These are phyloP conservation scores for Zingel zingel DNA, from an alignment of 2,113 vertebrate species.

Conservation along the genomic window DNA sequence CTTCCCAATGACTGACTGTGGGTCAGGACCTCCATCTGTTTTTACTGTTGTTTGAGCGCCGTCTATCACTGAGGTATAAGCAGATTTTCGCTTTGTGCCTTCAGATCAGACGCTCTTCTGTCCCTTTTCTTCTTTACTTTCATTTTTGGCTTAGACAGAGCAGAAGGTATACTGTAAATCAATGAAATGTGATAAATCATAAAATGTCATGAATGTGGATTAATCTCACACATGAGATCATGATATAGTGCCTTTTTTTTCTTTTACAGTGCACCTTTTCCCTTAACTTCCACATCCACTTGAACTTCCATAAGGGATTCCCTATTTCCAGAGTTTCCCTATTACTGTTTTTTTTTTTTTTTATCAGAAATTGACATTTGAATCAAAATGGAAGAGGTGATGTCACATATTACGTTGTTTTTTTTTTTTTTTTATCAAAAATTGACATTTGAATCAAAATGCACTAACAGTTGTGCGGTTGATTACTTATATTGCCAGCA, in stretches of 20 bases:
- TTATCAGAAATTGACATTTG: too few species aligned
- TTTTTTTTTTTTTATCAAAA: too few species aligned
- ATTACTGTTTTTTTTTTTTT: too few species aligned
- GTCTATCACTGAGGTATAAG: neutral
- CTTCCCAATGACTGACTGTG: neutral
- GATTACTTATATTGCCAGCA: too few species aligned
- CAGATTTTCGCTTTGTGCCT: neutral
- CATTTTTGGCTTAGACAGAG: constrained; percentile 1
- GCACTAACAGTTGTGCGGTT: too few species aligned
- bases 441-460: too few species aligned
- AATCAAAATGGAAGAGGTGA: too few species aligned
- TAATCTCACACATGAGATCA: neutral
- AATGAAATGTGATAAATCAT: neutral
- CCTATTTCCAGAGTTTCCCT: neutral
- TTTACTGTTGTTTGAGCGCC: constrained; percentile 35
- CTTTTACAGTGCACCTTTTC: neutral
- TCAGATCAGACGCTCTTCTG: constrained; percentile 8
- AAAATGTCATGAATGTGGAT: neutral
- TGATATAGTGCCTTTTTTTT: neutral
- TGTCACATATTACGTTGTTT: too few species aligned
- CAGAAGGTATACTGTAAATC: neutral
- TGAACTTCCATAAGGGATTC: neutral
- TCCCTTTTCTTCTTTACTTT: constrained; percentile 14
- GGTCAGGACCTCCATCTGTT: constrained; percentile 56
- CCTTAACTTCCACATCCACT: neutral